Conservation (phyloP, 2,888 invertebrate genomes). For the Cyclophora punctaria region DNA sequence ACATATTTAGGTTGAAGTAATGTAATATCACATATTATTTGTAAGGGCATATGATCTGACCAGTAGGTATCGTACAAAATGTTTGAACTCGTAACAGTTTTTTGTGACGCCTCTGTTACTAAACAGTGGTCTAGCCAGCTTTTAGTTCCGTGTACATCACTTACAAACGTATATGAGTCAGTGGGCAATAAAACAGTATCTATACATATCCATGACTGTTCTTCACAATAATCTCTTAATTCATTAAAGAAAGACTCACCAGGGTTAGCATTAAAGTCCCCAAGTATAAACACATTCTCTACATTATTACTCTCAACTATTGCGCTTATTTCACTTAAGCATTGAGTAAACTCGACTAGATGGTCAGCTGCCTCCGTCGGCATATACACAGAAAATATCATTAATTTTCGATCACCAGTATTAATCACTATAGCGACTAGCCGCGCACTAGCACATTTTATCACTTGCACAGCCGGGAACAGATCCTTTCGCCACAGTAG, state of each 20-base stretch:
- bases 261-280: not conserved
- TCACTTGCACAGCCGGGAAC: not conserved
- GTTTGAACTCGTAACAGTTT: not conserved
- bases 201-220: not conserved
- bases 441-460: not conserved
- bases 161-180: slow-evolving; percentile 10
- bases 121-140: slow-evolving; percentile 16
- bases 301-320: not conserved
- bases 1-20: not conserved
- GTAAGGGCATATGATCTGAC: slow-evolving; percentile 4
- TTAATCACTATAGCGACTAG: not conserved
- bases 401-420: slow-evolving; percentile 2
- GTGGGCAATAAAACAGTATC: slow-evolving; percentile 4
- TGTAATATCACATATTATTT: not conserved
- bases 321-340: not conserved
- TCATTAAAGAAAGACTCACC: not conserved
- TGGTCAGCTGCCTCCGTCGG: not conserved
- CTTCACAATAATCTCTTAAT: not conserved
- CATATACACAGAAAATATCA: slow-evolving; percentile 6
- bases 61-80: slow-evolving; percentile 5
- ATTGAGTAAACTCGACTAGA: not conserved
- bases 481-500: not conserved
- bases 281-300: not conserved
- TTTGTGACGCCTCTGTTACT: slow-evolving; percentile 1
- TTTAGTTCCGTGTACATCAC: slow-evolving; percentile 13